Evolutionary conservation across 2,888 invertebrate genomes (phyloP), one percentile per base, ranked within the genome.

Genomic region (Pyralis farinalis): DNA sequence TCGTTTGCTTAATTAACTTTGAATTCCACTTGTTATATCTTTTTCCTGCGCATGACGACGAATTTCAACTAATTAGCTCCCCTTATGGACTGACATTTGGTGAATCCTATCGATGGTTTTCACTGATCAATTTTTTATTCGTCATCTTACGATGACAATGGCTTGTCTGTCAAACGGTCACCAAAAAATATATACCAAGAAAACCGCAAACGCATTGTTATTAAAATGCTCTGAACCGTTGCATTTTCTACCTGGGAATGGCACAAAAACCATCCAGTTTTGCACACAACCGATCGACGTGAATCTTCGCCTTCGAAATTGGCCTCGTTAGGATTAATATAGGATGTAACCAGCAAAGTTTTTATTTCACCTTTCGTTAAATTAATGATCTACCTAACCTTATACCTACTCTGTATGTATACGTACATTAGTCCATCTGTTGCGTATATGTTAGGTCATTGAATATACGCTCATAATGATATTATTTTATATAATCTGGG

Each of bases 131-230:
- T 73, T 86, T 86, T 86, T 86, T 86, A 76, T 69, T 69, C 65
- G 63, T 84, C 83, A 85, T 85, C 78, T 77, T 77, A 75, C 71
- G 74, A 86, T 80, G 85, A 88, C 86, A 87, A 87, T 84, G 74
- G 86, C 79, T 77, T 76, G 84, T 80, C 82, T 77, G 81, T 78
- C 83, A 80, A 82, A 80, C 75, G 80, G 71, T 79, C 72, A 48
- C 59, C 71, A 69, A 83, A 85, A 87, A 81, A 86, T 83, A 66
- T 71, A 72, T 72, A 71, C 71, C 63, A 77, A 77, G 83, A 82
- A 75, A 82, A 79, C 75, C 80, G 77, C 78, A 56, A 74, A 80
- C 79, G 83, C 86, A 88, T 88, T 88, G 85, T 87, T 84, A 88
- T 86, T 82, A 86, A 85, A 86, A 88, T 85, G 78, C 73, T 77